Base-by-base conservation (phyloP, 2,888 invertebrate genomes). In the Alsophila aescularia region DNA sequence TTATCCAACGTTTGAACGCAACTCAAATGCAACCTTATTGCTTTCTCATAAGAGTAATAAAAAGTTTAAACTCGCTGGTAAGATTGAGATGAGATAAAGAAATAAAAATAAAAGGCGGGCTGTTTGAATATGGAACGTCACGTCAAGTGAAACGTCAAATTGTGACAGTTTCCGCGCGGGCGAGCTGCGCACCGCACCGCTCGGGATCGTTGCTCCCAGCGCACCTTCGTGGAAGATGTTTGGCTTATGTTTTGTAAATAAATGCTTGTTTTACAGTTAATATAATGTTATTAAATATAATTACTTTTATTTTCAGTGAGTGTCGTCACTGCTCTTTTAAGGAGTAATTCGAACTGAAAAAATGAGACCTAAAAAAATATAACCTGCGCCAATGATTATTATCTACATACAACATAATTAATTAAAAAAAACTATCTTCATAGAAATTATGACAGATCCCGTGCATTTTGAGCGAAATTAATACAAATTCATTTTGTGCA, bases 151-250 rank as follows among this genome's bases (percentile, higher is more conserved):
- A 88, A 89, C 85, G 90, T 90, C 89, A 89, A 87, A 87, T 73
- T 79, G 87, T 88, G 90, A 90, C 90, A 90, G 90, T 90, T 90
- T 90, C 87, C 88, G 88, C 90, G 87, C 90, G 86, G 83, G 81
- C 85, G 85, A 72, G 56, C 77, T 64, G 74, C 63, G 62, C 55
- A 52, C 61, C 56, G 66, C 62, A 66, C 53, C 40, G 58, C 58
- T 55, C 61, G 62, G 62, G 81, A 77, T 64, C 86, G 73, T 82
- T 85, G 87, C 86, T 77, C 86, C 76, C 78, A n/a, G n/a, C n/a
- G 70, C 66, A 69, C 66, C 75, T 90, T 88, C 90, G 80, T 71
- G 79, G 89, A 90, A 90, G 77, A 78, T 78, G n/a, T n/a, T n/a
- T 79, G 39, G 21, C 12, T 76, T 36, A 39, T 57, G 55, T 58